Percentiles rank a stretch among this genome's conserved stretches.
Conservation (phyloP, 2,113 vertebrate species). For the Phodopus roborovskii region DNA sequence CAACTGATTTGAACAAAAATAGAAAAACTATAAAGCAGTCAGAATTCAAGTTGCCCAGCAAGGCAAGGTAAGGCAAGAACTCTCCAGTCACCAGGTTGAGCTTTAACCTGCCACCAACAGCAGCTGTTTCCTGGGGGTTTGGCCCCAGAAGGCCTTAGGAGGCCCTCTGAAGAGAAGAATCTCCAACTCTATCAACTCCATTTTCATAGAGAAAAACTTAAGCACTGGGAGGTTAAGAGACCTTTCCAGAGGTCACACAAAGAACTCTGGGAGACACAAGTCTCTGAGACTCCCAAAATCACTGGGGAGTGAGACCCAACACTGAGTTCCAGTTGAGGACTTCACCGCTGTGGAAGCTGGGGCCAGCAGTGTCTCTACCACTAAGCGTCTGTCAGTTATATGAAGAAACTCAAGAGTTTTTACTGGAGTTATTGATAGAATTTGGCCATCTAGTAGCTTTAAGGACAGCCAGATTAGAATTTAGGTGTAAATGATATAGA, state of each 20-base stretch:
- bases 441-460: constrained; percentile 73
- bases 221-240: constrained; percentile 13
- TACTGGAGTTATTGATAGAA: constrained; percentile 39
- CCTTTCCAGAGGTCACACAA: background rate
- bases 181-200: constrained; percentile 24
- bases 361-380: constrained; percentile 61
- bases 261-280: background rate
- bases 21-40: constrained; percentile 7
- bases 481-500: constrained; percentile 45
- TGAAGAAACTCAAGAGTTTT: constrained; percentile 70
- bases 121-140: background rate
- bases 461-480: constrained; percentile 54
- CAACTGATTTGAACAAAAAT: constrained; percentile 37
- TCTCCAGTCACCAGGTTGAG: constrained; percentile 4
- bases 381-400: constrained; percentile 48
- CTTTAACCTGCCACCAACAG: background rate
- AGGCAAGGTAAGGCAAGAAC: constrained; percentile 31
- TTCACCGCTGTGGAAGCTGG: background rate
- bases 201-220: constrained; percentile 43
- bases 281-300: background rate
- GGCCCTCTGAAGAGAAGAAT: constrained; percentile 12
- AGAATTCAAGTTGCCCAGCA: constrained; percentile 27
- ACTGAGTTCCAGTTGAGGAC: constrained; percentile 36
- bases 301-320: background rate
- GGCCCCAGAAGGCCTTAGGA: background rate